Base-by-base conservation (phyloP, 2,888 invertebrate species). In the Thera obeliscata region DNA sequence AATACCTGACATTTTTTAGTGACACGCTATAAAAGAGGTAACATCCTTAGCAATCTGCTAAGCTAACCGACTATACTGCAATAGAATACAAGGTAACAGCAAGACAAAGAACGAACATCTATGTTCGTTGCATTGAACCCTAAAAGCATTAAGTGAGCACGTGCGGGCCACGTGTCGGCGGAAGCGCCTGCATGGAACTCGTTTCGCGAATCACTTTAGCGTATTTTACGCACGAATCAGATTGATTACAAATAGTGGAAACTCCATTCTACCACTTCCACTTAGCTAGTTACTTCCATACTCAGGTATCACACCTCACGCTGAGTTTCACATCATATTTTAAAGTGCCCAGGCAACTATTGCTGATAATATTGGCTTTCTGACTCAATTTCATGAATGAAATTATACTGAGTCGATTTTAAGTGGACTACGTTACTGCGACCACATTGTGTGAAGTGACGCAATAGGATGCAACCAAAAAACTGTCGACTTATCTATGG, bases 371-470 rank as follows among this genome's bases (percentile, higher is more conserved):
- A 9, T 55, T 35, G 43, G 49, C 49, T 41, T 48, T 54, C 33
- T 55, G 38, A 61, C 46, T 66, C 54, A 58, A 33, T n/a, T 49
- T 3, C 36, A 55, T 64, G 35, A 52, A 64, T 56, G 58, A 59
- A 49, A 35, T 49, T 48, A 7, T 6, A 43, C 3, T 35, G 36
- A 61, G 48, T 38, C 33, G 3, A 11, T 22, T 48, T 56, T 49
- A 22, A 56, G 48, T 6, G 6, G 33, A n/a, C 2, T 38, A 11
- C 5, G 52, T 64, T 57, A 48, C 54, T 58, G 22, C 12, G 9
- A 54, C 46, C 59, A 64, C 12, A 48, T 67, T 66, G 60, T 57
- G 48, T 61, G 63, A 50, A 50, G 46, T 70, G 65, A 71, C 49
- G 36, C 22, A 12, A 63, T 61, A 66, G 56, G 65, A 68, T 66